These are phyloP conservation scores for Neoitamus cyanurus DNA, from an alignment of 2,888 invertebrate genomes.

Conservation along the genomic window DNA sequence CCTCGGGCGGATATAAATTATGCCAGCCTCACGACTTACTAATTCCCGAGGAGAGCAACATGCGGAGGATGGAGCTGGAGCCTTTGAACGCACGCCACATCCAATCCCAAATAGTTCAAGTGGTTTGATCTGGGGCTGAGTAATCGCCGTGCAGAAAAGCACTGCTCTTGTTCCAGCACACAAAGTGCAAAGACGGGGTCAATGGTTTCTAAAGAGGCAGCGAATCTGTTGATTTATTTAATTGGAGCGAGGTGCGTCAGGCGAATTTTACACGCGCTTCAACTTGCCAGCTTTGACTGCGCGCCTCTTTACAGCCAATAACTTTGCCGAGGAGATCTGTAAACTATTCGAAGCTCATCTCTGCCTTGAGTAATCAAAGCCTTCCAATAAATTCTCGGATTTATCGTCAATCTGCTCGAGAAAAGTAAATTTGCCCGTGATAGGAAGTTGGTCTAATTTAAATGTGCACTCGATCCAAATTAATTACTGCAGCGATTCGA, in stretches of 20 bases:
- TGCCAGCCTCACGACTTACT: conserved; percentile 49
- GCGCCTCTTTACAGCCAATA: background rate
- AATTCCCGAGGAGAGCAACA: background rate
- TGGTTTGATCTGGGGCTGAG: background rate
- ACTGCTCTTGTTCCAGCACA: background rate
- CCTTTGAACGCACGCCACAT: background rate
- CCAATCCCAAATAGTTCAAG: background rate
- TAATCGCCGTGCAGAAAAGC: background rate
- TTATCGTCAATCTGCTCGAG: background rate
- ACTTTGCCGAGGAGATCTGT: background rate
- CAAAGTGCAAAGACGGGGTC: background rate
- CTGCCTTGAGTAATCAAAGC: background rate
- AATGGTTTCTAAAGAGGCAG: background rate
- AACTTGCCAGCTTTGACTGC: background rate
- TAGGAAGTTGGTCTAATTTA: background rate
- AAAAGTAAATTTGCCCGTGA: background rate
- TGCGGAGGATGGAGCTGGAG: background rate
- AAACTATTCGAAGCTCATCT: background rate
- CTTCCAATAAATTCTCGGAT: background rate
- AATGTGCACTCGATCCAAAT: background rate
- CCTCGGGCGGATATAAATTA: conserved; percentile 48
- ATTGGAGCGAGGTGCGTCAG: background rate
- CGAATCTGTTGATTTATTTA: background rate
- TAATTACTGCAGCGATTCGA: background rate
- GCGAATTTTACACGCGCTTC: background rate